Percentiles rank a stretch among this genome's conserved stretches.
phyloP scores from a whole-genome alignment of 2,888 invertebrate species.

The Acholoe squamosa region DNA sequence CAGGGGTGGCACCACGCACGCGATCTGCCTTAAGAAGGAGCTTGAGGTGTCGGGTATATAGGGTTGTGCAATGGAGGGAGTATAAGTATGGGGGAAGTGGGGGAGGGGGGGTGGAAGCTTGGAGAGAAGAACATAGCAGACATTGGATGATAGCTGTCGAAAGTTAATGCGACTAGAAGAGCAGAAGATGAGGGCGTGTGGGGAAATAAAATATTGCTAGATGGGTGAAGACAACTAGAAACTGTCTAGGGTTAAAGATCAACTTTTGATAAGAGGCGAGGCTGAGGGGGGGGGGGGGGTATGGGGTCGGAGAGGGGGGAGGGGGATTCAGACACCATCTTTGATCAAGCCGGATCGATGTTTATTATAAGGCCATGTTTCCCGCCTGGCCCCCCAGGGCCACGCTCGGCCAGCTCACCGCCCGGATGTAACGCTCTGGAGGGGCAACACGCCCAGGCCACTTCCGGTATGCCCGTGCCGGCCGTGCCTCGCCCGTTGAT shows the following conservation, averaged over 20 bases:
- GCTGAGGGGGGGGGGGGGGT: neutral
- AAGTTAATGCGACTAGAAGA: no score
- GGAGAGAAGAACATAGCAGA: neutral
- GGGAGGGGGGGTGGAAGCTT: neutral
- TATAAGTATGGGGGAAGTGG: neutral
- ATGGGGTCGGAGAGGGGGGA: neutral
- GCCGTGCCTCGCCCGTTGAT: neutral
- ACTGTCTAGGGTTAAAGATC: no score
- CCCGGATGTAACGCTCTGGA: slow-evolving; percentile 3
- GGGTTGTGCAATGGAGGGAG: neutral
- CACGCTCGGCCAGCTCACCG: neutral
- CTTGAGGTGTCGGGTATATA: neutral
- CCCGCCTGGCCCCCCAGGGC: neutral
- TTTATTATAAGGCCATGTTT: slow-evolving; percentile 47
- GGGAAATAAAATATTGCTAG: no score
- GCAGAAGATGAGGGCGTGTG: no score
- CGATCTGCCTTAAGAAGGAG: neutral
- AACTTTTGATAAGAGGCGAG: no score
- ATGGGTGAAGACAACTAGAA: no score
- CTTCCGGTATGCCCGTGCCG: slow-evolving; percentile 18
- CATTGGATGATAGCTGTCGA: no score
- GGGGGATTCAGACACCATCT: neutral
- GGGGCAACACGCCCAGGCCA: neutral
- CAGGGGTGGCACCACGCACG: neutral
- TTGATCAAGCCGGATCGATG: slow-evolving; percentile 22